Percentiles rank a stretch among this genome's conserved stretches.
Evolutionary conservation across 1,140 invertebrate genomes (phyloP).

Genomic region (Cotesia vestalis): DNA sequence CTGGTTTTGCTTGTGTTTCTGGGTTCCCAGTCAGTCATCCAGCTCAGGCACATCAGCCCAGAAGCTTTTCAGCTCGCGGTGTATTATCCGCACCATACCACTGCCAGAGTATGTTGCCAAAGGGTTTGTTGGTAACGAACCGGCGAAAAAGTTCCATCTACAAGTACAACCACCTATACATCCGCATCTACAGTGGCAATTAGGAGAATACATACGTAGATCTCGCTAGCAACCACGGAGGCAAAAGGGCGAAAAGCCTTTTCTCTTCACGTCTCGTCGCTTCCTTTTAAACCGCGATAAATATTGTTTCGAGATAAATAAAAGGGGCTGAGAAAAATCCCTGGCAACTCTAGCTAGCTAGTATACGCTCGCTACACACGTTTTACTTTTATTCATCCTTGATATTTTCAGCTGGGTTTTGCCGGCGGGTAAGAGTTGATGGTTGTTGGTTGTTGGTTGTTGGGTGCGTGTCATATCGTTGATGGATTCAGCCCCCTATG

Average conservation of each 20-base stretch:
- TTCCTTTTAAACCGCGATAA: too few species aligned
- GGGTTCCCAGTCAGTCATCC: too few species aligned
- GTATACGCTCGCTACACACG: too few species aligned
- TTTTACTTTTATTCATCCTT: too few species aligned
- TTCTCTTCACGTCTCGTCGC: neutral
- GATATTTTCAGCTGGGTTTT: too few species aligned
- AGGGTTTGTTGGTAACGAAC: conserved; percentile 37
- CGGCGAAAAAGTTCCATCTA: conserved; percentile 19
- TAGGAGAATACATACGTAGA: conserved; percentile 37
- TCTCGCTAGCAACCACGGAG: neutral
- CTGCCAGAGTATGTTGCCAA: neutral
- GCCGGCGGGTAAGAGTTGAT: conserved; percentile 37
- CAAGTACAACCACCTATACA: conserved; percentile 27
- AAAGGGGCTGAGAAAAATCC: too few species aligned
- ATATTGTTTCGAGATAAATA: too few species aligned
- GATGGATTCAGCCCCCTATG: conserved; percentile 36
- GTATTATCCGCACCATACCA: neutral
- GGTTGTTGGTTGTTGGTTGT: neutral
- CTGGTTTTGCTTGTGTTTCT: neutral
- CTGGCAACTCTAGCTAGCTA: too few species aligned
- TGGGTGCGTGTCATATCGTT: conserved; percentile 20
- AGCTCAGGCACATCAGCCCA: neutral
- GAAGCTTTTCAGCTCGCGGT: neutral
- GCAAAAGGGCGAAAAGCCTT: conserved; percentile 9
- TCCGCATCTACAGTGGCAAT: conserved; percentile 42